Percentiles rank a stretch among this genome's conserved stretches.
These are phyloP conservation scores for Chauna torquata DNA, from an alignment of 2,113 vertebrate genomes.

Conservation along the genomic window DNA sequence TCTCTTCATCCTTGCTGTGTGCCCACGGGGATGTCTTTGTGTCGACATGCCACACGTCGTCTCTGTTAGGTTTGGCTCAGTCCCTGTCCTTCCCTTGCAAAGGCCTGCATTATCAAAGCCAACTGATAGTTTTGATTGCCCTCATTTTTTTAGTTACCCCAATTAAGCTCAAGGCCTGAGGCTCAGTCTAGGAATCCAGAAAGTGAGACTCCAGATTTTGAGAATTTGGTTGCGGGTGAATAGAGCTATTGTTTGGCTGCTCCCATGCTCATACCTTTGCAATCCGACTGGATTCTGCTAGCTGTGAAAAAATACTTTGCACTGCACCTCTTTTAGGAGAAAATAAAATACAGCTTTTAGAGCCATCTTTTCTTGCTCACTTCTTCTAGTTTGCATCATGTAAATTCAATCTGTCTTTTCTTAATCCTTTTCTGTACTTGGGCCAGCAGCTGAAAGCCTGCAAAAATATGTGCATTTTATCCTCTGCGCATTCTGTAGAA, in stretches of 20 bases:
- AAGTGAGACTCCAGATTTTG: neutral
- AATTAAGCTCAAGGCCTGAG: neutral
- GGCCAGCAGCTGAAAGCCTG: neutral
- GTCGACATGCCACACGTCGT: neutral
- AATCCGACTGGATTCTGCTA: neutral
- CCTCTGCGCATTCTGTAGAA: neutral
- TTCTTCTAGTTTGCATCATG: slow-evolving; percentile 12
- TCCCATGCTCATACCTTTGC: neutral
- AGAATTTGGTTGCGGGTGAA: neutral
- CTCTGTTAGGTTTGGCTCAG: neutral
- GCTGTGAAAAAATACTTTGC: neutral
- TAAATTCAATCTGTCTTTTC: slow-evolving; percentile 16
- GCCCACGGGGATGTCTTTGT: neutral
- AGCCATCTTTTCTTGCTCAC: neutral
- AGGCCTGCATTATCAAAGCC: neutral
- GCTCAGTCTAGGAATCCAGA: neutral
- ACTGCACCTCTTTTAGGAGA: neutral
- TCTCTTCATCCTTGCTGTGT: neutral
- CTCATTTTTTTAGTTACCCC: neutral
- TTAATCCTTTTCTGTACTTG: slow-evolving; percentile 19
- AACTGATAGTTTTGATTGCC: neutral
- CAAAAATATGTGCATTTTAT: neutral
- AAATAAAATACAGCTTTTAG: neutral
- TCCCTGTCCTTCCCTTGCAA: neutral
- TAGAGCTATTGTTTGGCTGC: neutral